Conservation (phyloP, 2,888 invertebrate species). For the Entomobrya multifasciata region DNA sequence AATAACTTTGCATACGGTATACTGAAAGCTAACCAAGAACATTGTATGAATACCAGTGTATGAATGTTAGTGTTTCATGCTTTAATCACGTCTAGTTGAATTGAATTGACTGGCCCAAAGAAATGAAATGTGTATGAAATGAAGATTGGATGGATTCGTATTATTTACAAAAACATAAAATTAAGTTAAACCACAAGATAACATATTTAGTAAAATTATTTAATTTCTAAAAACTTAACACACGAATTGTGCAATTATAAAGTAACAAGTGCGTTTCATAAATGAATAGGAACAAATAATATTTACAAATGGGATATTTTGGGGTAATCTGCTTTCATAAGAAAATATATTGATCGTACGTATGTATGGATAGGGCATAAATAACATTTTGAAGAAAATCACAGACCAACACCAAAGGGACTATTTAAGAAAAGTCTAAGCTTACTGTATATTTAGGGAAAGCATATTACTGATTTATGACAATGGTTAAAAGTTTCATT, state of each 20-base stretch:
- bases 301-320: conserved; percentile 28
- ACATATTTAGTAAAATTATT: neutral
- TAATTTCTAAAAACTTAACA: conserved; percentile 1
- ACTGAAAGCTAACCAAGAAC: conserved; percentile 33
- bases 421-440: conserved; percentile 9
- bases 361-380: neutral
- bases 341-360: neutral
- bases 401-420: conserved; percentile 41
- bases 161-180: neutral
- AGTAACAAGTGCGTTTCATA: conserved; percentile 18
- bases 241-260: conserved; percentile 44
- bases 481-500: neutral
- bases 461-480: conserved; percentile 5
- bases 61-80: conserved; percentile 48
- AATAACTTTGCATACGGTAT: conserved; percentile 33
- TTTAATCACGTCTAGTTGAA: conserved; percentile 65
- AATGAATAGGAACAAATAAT: neutral
- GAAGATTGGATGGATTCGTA: neutral
- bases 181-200: neutral
- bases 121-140: neutral
- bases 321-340: conserved; percentile 10
- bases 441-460: neutral
- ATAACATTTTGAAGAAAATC: neutral
- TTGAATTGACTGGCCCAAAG: neutral
- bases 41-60: neutral